Evolutionary conservation across 2,888 invertebrate genomes (phyloP), one percentile per base, ranked within the genome.

Genomic region (Acanthosepion lycidas): DNA sequence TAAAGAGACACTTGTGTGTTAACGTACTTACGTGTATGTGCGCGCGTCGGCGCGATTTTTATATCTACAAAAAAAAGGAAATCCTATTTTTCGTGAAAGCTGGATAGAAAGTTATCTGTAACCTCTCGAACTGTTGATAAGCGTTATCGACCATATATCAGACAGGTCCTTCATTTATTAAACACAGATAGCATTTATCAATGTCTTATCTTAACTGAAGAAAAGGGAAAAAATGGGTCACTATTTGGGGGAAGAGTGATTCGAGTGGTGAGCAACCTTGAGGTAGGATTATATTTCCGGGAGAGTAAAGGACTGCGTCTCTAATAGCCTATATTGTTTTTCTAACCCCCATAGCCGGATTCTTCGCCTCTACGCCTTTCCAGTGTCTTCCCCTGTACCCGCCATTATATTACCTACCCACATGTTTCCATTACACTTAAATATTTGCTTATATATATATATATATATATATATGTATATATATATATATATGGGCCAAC

Each of bases 141-240:
- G n/a, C 78, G n/a, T 15, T 78, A 78, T 78, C 78, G 15, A 15
- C 33, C 78, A 78, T 78, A 78, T 78, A 78, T 78, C 78, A 78
- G 78, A 23, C 78, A 15, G 78, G 78, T 6, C 33, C 78, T 33
- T n/a, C n/a, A 78, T 78, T 78, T 78, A 78, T 78, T 78, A 78
- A 78, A 78, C 78, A 78, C 78, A 78, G 78, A 78, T 78, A 78
- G 78, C 78, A 78, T 78, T 78, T 78, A 78, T 78, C 78, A 78
- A 12, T 78, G 33, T 78, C 78, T 78, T 78, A 78, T 78, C 78
- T 78, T 78, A n/a, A 78, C 78, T n/a, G n/a, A 78, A n/a, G 78
- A 78, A 78, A 78, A n/a, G n/a, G 28, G 64, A 15, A 9, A n/a
- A 78, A 78, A 78, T 78, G 78, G 78, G 78, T 78, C 78, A n/a